Evolutionary conservation across 2,113 vertebrate species (phyloP).

Genomic region (Hipposideros armiger): DNA sequence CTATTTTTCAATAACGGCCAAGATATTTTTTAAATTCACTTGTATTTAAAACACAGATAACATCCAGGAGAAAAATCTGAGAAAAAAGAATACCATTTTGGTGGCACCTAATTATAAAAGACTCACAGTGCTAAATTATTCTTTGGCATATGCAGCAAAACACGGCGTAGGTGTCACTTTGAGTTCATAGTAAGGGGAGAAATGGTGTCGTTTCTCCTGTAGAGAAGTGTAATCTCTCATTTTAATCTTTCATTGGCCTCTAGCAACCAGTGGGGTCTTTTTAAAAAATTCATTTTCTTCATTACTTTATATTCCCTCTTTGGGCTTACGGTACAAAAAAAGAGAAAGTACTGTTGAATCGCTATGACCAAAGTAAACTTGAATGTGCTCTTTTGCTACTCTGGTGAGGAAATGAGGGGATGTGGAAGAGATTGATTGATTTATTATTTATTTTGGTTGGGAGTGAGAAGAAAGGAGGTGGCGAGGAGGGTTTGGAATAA

Average conservation of each 20-base stretch:
- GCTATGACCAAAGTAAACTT: not conserved
- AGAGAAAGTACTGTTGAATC: not conserved
- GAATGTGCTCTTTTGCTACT: not conserved
- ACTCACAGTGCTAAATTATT: not conserved
- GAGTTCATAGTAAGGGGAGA: slow-evolving; percentile 59
- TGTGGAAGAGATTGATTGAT: not conserved
- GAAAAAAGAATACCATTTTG: not conserved
- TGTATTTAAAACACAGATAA: slow-evolving; percentile 42
- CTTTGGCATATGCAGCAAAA: not conserved
- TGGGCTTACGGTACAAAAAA: not conserved
- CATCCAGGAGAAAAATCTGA: slow-evolving; percentile 33
- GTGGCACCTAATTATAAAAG: slow-evolving; percentile 31
- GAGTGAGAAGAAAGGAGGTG: not conserved
- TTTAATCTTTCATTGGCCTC: slow-evolving; percentile 39
- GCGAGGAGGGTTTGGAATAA: not conserved
- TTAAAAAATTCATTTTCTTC: slow-evolving; percentile 5
- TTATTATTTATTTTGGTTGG: not conserved
- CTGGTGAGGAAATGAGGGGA: not conserved
- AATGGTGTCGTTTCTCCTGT: not conserved
- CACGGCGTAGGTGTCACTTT: not conserved
- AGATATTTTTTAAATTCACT: not conserved
- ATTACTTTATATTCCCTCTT: not conserved
- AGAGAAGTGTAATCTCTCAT: slow-evolving; percentile 17
- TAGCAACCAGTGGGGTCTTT: not conserved
- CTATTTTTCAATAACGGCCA: slow-evolving; percentile 38